Evolutionary conservation across 1,140 invertebrate genomes (phyloP).

Genomic region (Pseudachorutes palmiensis): DNA sequence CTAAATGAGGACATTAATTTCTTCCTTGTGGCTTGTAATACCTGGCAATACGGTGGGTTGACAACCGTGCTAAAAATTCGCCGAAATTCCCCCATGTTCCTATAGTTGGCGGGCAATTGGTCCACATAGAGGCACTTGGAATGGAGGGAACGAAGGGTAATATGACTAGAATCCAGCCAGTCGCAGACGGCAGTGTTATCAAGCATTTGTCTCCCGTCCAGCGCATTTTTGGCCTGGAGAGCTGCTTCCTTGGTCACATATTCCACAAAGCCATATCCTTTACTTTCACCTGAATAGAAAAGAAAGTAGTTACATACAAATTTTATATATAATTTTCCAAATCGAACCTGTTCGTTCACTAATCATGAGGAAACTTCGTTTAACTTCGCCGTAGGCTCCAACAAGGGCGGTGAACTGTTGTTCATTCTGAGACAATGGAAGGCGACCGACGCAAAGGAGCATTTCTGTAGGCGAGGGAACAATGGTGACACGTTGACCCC

Average conservation of each 20-base stretch:
- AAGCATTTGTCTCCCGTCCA: slow-evolving; percentile 47
- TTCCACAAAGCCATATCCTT: slow-evolving; percentile 56
- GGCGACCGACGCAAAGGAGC: slow-evolving; percentile 50
- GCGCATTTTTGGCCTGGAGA: slow-evolving; percentile 45
- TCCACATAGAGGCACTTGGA: slow-evolving; percentile 51
- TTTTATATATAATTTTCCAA: too few species aligned
- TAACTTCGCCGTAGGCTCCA: slow-evolving; percentile 45
- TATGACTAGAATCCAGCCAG: slow-evolving; percentile 47
- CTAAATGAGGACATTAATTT: not conserved
- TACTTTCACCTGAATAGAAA: slow-evolving; percentile 46
- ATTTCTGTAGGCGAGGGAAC: slow-evolving; percentile 47
- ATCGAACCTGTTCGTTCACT: slow-evolving; percentile 48
- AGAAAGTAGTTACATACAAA: too few species aligned
- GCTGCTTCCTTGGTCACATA: slow-evolving; percentile 49
- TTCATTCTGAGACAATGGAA: slow-evolving; percentile 47
- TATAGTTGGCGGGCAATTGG: slow-evolving; percentile 49
- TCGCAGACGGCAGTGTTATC: slow-evolving; percentile 48
- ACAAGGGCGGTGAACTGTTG: slow-evolving; percentile 48
- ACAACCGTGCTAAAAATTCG: slow-evolving; percentile 48
- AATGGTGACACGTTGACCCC: slow-evolving; percentile 46
- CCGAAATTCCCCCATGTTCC: slow-evolving; percentile 50
- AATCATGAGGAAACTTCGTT: slow-evolving; percentile 50
- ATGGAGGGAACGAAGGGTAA: slow-evolving; percentile 48
- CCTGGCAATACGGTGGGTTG: slow-evolving; percentile 54
- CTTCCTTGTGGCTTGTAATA: slow-evolving; percentile 38